Base-by-base conservation (phyloP, 2,113 vertebrate species). In the Ochotona curzoniae region DNA sequence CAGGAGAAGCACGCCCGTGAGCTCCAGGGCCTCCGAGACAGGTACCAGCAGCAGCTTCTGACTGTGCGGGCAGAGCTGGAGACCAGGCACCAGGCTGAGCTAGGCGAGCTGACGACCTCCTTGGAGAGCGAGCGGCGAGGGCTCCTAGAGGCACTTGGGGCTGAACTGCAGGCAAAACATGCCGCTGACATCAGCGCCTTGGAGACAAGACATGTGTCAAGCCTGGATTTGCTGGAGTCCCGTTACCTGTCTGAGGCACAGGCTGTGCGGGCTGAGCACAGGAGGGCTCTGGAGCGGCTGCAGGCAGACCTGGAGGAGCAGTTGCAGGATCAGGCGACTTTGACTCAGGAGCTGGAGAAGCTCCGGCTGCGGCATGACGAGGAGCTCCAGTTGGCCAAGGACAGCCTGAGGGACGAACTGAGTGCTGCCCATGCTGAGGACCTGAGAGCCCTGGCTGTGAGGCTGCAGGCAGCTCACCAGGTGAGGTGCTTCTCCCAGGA, bases 231-330 rank as follows among this genome's bases (percentile, higher is more conserved):
- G 2, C 91, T 99, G 95, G 99, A 99, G 94, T 97, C 98, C 0
- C 98, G 98, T 4, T 99, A 99, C 96, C 91, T 99, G 20, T 97
- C 98, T 90, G 99, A 99, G 97, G 97, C 99, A 35, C 99, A 99
- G 96, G 97, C 94, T 1, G 81, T 98, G 4, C 97, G 93, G 67
- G 97, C 98, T 95, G 98, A 99, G 92, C 97, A 98, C 21, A 83
- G 88, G 28, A 92, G 7, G 94, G 95, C 90, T 28, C 92, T 99
- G n/a, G 97, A 97, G 20, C 97, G 98, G 80, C 96, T 99, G 20
- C 96, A 95, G 51, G 67, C 79, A 11, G 97, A 96, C 23, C 97
- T 98, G 15, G 54, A 23, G 71, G 94, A 97, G 7, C 96, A 97
- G 60, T 94, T 98, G 32, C 89, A 17, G 80, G 97, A 95, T 44